Conservation (phyloP, 2,113 vertebrate species). For the Psophia crepitans region DNA sequence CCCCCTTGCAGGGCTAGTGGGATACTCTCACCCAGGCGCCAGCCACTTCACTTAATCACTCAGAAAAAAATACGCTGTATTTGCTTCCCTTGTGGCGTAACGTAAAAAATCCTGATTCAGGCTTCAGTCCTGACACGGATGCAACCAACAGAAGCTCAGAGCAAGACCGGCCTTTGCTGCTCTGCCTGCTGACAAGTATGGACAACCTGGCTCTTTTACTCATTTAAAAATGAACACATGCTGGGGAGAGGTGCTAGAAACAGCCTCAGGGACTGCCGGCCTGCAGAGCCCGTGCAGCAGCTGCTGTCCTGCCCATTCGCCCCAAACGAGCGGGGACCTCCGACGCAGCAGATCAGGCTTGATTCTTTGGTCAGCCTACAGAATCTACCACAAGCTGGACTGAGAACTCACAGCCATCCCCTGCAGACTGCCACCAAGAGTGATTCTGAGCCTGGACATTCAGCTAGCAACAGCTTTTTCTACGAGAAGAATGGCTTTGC, state of each 20-base stretch:
- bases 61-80: background rate
- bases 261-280: background rate
- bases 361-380: background rate
- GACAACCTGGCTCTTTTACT: background rate
- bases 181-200: background rate
- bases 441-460: background rate
- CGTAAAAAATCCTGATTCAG: background rate
- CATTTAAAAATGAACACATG: background rate
- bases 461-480: background rate
- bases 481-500: background rate
- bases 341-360: background rate
- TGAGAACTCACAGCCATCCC: background rate
- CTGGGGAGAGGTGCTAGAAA: background rate
- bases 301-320: background rate
- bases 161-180: background rate
- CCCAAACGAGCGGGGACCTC: background rate
- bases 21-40: background rate
- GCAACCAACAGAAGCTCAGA: background rate
- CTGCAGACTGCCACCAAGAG: background rate
- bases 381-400: background rate
- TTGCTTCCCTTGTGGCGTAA: background rate
- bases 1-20: background rate
- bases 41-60: background rate
- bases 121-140: background rate
- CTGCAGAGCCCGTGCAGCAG: background rate